phyloP scores from a whole-genome alignment of 2,888 invertebrate genomes.

The Siphlonurus alternatus region DNA sequence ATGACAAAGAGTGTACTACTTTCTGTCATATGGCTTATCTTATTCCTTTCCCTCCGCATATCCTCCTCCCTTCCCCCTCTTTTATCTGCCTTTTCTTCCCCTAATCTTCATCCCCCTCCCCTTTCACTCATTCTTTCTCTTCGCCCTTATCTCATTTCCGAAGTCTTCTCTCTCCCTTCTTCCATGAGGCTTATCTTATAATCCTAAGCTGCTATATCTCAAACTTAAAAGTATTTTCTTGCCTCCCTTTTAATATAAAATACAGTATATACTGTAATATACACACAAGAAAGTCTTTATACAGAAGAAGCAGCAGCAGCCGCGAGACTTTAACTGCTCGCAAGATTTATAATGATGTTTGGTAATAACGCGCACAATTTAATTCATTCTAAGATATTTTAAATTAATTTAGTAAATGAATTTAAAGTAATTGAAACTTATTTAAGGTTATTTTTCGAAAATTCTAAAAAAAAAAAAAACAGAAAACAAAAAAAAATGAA shows the following conservation, averaged over 20 bases:
- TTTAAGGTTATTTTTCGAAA: no score
- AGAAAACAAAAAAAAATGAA: no score
- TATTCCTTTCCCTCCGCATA: background rate
- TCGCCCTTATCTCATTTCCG: slow-evolving; percentile 3
- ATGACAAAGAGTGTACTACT: background rate
- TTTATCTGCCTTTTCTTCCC: slow-evolving; percentile 2
- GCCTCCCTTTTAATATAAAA: background rate
- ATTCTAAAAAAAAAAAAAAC: no score
- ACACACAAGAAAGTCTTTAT: no score
- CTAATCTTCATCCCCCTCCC: slow-evolving; percentile 1
- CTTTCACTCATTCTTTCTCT: background rate
- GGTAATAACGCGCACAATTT: no score
- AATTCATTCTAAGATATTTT: no score
- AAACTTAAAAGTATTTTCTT: background rate
- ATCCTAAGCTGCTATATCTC: background rate
- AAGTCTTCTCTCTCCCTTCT: background rate
- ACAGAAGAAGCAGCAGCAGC: no score
- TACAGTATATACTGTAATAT: no score
- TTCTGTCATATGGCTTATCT: background rate
- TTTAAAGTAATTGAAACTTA: no score
- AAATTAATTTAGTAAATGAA: no score
- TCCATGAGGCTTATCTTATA: background rate
- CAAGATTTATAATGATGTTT: no score
- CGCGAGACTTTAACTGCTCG: no score
- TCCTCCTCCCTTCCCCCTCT: background rate